These are phyloP conservation scores for Pipistrellus nathusii DNA, from an alignment of 2,797 vertebrate species.

Conservation along the genomic window DNA sequence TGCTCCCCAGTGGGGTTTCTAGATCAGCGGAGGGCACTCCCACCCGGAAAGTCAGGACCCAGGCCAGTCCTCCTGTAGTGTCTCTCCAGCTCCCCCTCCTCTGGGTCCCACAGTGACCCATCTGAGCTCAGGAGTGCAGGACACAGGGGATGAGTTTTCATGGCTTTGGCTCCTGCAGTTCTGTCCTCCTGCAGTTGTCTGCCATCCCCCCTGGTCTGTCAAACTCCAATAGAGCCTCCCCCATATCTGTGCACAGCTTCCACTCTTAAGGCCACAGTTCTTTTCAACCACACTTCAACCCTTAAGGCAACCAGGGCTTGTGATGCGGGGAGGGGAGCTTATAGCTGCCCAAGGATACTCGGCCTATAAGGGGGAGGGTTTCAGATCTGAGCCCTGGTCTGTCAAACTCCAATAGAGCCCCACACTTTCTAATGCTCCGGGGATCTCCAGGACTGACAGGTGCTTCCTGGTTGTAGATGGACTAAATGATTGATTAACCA, in stretches of 20 bases:
- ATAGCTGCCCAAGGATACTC: neutral
- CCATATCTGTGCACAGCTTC: neutral
- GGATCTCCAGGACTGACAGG: conserved; percentile 5
- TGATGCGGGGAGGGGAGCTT: neutral
- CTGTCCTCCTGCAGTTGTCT: neutral
- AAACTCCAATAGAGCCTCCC: no score
- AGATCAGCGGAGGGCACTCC: neutral
- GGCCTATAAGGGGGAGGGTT: neutral
- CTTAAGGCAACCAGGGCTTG: neutral
- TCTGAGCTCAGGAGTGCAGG: neutral
- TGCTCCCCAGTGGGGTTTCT: neutral
- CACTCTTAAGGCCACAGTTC: neutral
- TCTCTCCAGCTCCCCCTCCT: neutral
- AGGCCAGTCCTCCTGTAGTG: neutral
- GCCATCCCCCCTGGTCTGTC: no score
- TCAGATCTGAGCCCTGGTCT: neutral
- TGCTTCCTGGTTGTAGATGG: neutral
- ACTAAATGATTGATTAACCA: conserved; percentile 68
- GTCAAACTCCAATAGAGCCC: neutral
- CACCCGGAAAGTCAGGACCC: neutral
- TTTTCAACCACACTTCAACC: neutral
- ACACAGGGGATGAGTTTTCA: neutral
- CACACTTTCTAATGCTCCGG: neutral
- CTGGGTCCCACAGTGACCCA: neutral
- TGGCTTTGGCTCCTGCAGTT: neutral